Conservation (phyloP, 2,797 vertebrate genomes). For the Sebastes hubbsi region DNA sequence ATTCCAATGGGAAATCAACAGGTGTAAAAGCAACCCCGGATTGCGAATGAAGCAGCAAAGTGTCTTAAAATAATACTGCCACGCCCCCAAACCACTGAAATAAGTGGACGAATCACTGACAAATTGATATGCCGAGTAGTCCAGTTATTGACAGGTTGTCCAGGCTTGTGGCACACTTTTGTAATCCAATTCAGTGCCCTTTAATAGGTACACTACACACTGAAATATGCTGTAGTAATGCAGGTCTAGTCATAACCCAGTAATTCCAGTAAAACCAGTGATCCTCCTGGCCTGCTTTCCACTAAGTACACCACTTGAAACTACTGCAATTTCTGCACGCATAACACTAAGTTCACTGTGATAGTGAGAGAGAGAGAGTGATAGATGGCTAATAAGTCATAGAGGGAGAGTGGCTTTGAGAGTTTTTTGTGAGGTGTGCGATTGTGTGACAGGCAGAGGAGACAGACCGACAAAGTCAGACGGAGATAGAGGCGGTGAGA, state of each 20-base stretch:
- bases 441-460: slow-evolving; percentile 21
- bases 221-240: not conserved
- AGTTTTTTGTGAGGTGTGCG: not conserved
- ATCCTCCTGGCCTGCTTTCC: not conserved
- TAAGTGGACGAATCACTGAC: not conserved
- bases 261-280: not conserved
- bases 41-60: not conserved
- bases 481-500: slow-evolving; percentile 5
- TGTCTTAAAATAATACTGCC: not conserved
- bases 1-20: not conserved
- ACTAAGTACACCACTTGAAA: not conserved
- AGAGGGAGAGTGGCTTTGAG: not conserved
- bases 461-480: slow-evolving; percentile 13
- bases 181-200: not conserved
- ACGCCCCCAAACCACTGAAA: not conserved
- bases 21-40: not conserved
- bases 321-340: not conserved
- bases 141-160: not conserved
- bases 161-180: not conserved
- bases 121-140: not conserved
- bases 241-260: not conserved
- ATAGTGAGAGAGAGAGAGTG: slow-evolving; percentile 1
- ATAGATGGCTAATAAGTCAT: slow-evolving; percentile 34
- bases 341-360: not conserved
- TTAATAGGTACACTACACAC: not conserved